Conservation (phyloP, 1,140 invertebrate genomes). For the Euschistus heros region DNA sequence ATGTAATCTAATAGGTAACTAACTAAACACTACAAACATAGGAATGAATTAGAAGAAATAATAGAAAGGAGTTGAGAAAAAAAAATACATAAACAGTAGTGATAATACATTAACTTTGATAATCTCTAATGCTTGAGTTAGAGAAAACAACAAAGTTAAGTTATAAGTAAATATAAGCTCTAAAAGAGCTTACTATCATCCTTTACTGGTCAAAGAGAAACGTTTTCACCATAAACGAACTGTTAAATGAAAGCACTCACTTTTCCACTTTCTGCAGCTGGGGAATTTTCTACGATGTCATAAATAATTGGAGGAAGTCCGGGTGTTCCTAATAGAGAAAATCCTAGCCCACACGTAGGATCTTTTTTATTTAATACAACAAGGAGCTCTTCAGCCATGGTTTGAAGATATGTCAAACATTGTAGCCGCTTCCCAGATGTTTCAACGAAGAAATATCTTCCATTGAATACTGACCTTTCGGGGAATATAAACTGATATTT, state of each 20-base stretch:
- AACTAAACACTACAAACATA: too few species aligned
- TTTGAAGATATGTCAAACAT: slow-evolving; percentile 20
- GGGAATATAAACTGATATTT: not conserved
- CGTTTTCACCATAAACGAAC: too few species aligned
- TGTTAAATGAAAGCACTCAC: slow-evolving; percentile 42
- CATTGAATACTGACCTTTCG: not conserved
- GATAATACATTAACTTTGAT: too few species aligned
- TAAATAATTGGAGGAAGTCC: slow-evolving; percentile 83
- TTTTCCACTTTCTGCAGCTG: slow-evolving; percentile 76
- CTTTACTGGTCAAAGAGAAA: too few species aligned
- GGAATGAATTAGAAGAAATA: too few species aligned
- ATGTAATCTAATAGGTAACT: too few species aligned
- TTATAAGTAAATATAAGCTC: too few species aligned
- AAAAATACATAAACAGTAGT: too few species aligned
- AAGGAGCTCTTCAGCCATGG: slow-evolving; percentile 74
- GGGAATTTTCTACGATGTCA: slow-evolving; percentile 82
- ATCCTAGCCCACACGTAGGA: slow-evolving; percentile 75
- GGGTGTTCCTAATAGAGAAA: slow-evolving; percentile 75
- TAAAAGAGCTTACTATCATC: too few species aligned
- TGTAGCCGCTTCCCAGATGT: slow-evolving; percentile 16
- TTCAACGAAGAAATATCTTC: slow-evolving; percentile 2
- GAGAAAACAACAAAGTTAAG: too few species aligned
- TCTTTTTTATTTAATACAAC: slow-evolving; percentile 63
- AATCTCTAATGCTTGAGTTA: too few species aligned
- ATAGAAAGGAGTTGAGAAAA: too few species aligned